Base-by-base conservation (phyloP, 92 coral and sea anemone genomes). In the Parazoanthus darwini region DNA sequence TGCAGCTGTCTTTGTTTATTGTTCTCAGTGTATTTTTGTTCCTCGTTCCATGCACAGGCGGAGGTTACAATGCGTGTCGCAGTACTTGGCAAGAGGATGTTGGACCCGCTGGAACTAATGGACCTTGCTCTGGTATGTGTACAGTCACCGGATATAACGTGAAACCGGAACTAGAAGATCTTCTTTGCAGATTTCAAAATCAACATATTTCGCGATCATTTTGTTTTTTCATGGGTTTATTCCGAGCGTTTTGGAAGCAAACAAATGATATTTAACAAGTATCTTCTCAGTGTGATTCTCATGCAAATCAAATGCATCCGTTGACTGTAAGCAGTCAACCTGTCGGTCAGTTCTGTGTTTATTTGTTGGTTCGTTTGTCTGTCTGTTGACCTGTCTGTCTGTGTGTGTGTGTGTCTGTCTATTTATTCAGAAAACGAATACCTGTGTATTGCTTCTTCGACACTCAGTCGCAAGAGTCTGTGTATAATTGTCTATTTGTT, bases 121-220 rank as follows among this genome's bases (percentile, higher is more conserved):
- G 98, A 95, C 74, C 92, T 93, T 58, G 74, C 85, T 59, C 88
- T 95, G 94, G 98, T 95, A 82, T 88, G 93, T 79, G 39, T 72
- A 25, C 42, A 26, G 42, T 72, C 38, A 26, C 26, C 70, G 26
- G 70, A 63, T 3, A 3, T 20, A 8, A 63, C 26, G 70, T 76
- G 46, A 74, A 48, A 68, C 14, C 35, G 35, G 36, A 13, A 54
- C 20, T 15, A 54, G 20, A 54, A 15, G 59, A 15, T 54, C 59
- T 54, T 54, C 20, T 3, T 68, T 29, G 26, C 8, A 25, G 3
- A 68, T 68, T 68, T 68, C 35, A 68, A 72, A 54, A 54, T 10
- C 0, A 0, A 48, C 11, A 7, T 48, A 5, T 48, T 48, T 54
- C 20, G 59, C 3, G 59, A 11, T 54, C 18, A 54, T 54, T 54